Evolutionary conservation across 2,888 invertebrate genomes (phyloP), one percentile per base, ranked within the genome.

Genomic region (Melitaea athalia): DNA sequence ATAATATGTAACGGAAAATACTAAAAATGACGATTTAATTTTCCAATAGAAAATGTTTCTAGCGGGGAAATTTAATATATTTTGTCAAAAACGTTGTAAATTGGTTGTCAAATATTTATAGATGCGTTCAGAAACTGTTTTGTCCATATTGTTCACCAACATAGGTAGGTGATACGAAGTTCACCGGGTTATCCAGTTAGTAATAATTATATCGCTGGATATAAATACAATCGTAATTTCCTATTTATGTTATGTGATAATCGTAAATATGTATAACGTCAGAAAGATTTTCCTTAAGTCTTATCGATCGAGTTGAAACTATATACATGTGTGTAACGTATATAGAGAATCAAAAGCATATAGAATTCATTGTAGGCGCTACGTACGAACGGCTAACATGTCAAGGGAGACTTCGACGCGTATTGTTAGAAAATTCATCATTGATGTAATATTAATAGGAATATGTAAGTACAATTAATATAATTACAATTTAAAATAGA

Each of bases 401-500:
- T 63, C 72, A 45, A 50, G 65, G 10, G 52, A 59, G 52, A 67
- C 63, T 12, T 70, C 70, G 0, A 45, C 63, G 31, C 64, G 52
- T 47, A 68, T 68, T 12, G n/a, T 72, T 38, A 70, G 60, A 57
- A 72, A 72, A 42, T 33, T 72, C 24, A 31, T 72, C 17, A 55
- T 72, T 7, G 72, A 72, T 45, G 11, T 72, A 11, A 47, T 70
- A 60, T 57, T 72, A 42, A 68, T 72, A 49, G 55, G 31, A 7
- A 45, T 17, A 45, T 43, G 72, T 72, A 31, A 72, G 72, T 72
- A 62, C 1, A 47, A 38, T 38, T 5, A 8, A 38, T 38, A 7
- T 38, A 3, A 38, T 38, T 38, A 38, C 5, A 38, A 8, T 38
- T 38, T 7, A 38, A 8, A 38, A 38, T 38, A 3, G 1, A 45